Evolutionary conservation across 2,113 vertebrate genomes (phyloP).

Genomic region (Sinocyclocheilus anophthalmus): DNA sequence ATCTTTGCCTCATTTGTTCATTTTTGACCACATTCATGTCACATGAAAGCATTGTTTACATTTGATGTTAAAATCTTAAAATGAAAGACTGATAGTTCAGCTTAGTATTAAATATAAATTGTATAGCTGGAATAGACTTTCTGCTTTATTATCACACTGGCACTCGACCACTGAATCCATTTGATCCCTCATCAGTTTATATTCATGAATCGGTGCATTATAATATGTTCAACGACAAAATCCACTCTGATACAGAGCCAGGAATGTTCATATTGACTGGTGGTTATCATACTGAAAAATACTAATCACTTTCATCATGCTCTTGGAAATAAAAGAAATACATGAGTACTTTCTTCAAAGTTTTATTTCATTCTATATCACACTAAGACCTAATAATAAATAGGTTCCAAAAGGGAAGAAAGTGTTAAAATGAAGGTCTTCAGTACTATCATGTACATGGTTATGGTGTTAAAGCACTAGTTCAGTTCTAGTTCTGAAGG

Average conservation of each 20-base stretch:
- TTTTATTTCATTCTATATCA: slow-evolving; percentile 83
- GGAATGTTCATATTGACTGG: neutral
- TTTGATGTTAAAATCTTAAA: neutral
- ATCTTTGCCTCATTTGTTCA: neutral
- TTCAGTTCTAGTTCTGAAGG: slow-evolving; percentile 49
- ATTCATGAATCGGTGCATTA: neutral
- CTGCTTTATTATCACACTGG: neutral
- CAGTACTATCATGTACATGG: slow-evolving; percentile 63
- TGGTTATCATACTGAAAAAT: slow-evolving; percentile 4
- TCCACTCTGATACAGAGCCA: neutral
- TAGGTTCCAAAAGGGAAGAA: slow-evolving; percentile 52
- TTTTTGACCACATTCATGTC: slow-evolving; percentile 16
- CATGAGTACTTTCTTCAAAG: slow-evolving; percentile 67
- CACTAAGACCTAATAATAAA: slow-evolving; percentile 80
- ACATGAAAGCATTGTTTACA: slow-evolving; percentile 11
- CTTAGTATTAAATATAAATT: neutral
- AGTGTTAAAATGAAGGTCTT: slow-evolving; percentile 51
- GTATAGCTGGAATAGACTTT: neutral
- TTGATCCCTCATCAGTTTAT: neutral
- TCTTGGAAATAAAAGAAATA: slow-evolving; percentile 40
- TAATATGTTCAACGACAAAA: neutral
- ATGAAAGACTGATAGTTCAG: slow-evolving; percentile 4
- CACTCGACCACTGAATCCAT: neutral
- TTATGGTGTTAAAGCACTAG: slow-evolving; percentile 60
- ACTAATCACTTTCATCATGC: neutral